Evolutionary conservation across 2,113 vertebrate genomes (phyloP), one percentile per base, ranked within the genome.

Genomic region (Microtus ochrogaster): DNA sequence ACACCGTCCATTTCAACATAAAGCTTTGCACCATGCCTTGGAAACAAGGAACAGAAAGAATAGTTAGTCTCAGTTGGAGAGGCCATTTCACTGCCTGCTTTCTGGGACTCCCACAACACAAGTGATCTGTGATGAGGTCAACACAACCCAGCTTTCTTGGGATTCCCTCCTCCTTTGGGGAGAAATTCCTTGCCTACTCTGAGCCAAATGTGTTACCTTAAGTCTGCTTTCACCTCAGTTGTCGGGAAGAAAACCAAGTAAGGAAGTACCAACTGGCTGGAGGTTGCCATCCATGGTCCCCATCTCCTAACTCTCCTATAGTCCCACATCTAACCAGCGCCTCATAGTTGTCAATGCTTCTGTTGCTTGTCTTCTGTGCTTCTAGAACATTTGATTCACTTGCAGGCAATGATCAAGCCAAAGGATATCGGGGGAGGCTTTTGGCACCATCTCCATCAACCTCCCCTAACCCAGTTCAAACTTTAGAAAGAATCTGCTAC

Each of bases 41-140:
- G 72, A 97, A 94, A 90, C 22, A 88, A 92, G 44, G 49, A 93
- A 74, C 55, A 65, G 63, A 95, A 91, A 76, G 41, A 82, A 66
- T n/a, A 39, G 55, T 90, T 87, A 79, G 82, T 26, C 84, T 83
- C 73, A 89, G 55, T 44, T 21, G 61, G 44, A 49, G 17, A 92
- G 1, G 44, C 4, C 28, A 78, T 93, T 44, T 88, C 14, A 39
- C 55, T 19, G 49, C 82, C 28, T 86, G 39, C 41, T 33, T 92
- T 70, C 76, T 81, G 77, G 85, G 52, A 93, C n/a, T 61, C n/a
- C 49, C 52, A 49, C 61, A 77, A 22, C 24, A 85, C 81, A 90
- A 90, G 72, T 81, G 33, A 84, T 88, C 58, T 92, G 30, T 39
- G 28, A 78, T 95, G 76, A 81, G 66, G 58, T 68, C 55, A 96